Base-by-base conservation (phyloP, 1,140 invertebrate species). In the Drosophila subobscura region DNA sequence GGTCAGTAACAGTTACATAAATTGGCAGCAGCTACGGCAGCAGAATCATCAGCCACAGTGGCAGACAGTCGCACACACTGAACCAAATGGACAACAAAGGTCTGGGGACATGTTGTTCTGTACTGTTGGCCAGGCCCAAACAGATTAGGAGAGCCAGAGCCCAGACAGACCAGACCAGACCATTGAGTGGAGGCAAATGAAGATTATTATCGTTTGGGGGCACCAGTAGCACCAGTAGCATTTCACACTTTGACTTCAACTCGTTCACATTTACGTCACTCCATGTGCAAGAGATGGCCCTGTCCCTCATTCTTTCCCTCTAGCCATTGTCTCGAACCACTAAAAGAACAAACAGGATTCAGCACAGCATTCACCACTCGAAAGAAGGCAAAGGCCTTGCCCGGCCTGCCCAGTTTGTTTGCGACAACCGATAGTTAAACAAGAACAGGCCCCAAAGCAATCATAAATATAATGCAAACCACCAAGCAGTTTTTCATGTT, bases 141-240 rank as follows among this genome's bases (percentile, higher is more conserved):
- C 73, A 86, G 81, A 59, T 70, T 37, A 68, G 66, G 61, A 46
- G 54, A 59, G 14, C 16, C 0, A 20, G 16, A 20, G 56, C 60
- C 65, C 66, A 79, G 65, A 79, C 51, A 49, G 45, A 46, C 40
- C 29, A 27, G 20, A 42, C 16, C 0, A 1, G 16, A 20, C 16
- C 16, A 1, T 1, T 20, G 63, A 50, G 20, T 51, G 44, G 59
- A 14, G 14, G 40, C 59, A 72, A 85, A 79, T 77, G 59, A 76
- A 76, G 72, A 85, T 80, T 84, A 85, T 85, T 85, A 84, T 85
- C 78, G 77, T 85, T 80, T 52, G 59, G 80, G 77, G 70, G 64
- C 22, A 53, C 3, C 16, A 16, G 50, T 45, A 57, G 42, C 40
- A 68, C 60, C 27, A 29, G 27, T 29, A 29, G 27, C 29, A 37